phyloP scores from a whole-genome alignment of 1,140 invertebrate species.

The Mercenaria mercenaria region DNA sequence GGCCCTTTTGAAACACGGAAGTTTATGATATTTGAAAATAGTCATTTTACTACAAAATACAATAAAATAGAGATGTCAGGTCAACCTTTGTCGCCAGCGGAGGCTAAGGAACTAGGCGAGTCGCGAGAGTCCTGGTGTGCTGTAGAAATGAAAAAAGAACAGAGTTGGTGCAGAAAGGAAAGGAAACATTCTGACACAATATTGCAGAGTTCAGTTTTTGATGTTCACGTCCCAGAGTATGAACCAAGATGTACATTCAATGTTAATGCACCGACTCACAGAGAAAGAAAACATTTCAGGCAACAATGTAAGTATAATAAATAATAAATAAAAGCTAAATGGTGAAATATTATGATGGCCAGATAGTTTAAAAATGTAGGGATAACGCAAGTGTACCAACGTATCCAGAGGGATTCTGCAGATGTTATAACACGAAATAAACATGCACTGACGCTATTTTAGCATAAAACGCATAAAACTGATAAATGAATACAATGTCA shows the following conservation, averaged over 20 bases:
- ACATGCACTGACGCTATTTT: too few relatives aligned
- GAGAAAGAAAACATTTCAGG: conserved; percentile 77
- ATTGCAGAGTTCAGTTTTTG: conserved; percentile 76
- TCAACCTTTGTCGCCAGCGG: conserved; percentile 65
- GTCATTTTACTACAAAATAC: not conserved
- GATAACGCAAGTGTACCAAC: too few relatives aligned
- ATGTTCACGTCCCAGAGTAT: conserved; percentile 65
- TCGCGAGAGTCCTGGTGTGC: conserved; percentile 81
- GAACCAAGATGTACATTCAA: conserved; percentile 77
- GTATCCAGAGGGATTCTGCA: too few relatives aligned
- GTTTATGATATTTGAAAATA: not conserved
- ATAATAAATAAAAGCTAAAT: too few relatives aligned
- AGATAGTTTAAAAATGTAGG: not conserved
- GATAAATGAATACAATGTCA: too few relatives aligned
- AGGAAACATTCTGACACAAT: conserved; percentile 74
- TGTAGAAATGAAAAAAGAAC: conserved; percentile 82
- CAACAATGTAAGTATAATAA: conserved; percentile 75
- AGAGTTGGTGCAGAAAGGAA: conserved; percentile 79
- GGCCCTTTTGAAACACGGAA: conserved; percentile 35
- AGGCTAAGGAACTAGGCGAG: conserved; percentile 71
- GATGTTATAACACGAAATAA: too few relatives aligned
- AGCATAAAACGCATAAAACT: too few relatives aligned
- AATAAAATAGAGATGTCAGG: not conserved
- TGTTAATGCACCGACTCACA: conserved; percentile 77
- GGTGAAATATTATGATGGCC: not conserved